Evolutionary conservation across 2,888 invertebrate species (phyloP).

Genomic region (Chymomyza procnemis): DNA sequence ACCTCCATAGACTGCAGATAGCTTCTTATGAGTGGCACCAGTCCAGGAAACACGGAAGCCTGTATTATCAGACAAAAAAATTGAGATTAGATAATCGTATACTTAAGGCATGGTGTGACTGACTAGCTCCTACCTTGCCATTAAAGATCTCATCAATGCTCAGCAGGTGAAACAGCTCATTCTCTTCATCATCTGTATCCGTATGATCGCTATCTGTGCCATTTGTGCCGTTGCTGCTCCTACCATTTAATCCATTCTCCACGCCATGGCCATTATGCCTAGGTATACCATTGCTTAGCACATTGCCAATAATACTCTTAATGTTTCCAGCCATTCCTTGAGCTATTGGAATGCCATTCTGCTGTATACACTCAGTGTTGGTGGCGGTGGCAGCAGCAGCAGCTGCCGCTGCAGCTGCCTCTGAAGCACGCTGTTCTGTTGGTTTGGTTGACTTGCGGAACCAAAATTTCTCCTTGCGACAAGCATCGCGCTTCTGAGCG

Average conservation of each 20-base stretch:
- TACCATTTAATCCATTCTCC: conserved; percentile 14
- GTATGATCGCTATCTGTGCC: conserved; percentile 64
- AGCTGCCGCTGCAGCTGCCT: conserved; percentile 19
- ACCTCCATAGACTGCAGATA: conserved; percentile 97
- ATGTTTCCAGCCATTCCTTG: neutral
- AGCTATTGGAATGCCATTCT: conserved; percentile 23
- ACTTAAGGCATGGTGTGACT: too few relatives aligned
- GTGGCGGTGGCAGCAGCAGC: conserved; percentile 4
- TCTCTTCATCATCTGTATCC: conserved; percentile 67
- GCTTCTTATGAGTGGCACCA: conserved; percentile 95
- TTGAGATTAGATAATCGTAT: neutral
- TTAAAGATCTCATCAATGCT: conserved; percentile 98
- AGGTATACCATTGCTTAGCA: conserved; percentile 16
- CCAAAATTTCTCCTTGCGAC: conserved; percentile 92
- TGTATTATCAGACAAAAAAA: conserved; percentile 29
- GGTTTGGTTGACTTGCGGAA: conserved; percentile 88
- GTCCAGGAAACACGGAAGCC: conserved; percentile 94
- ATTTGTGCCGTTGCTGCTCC: conserved; percentile 38
- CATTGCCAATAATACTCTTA: neutral
- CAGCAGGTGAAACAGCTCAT: conserved; percentile 86
- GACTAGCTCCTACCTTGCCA: conserved; percentile 81
- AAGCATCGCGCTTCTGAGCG: conserved; percentile 94
- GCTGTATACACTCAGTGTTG: conserved; percentile 29
- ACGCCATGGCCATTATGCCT: conserved; percentile 23
- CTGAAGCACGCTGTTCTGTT: conserved; percentile 50